Evolutionary conservation across 2,797 vertebrate genomes (phyloP), one percentile per base, ranked within the genome.

Genomic region (Alectoris magna): DNA sequence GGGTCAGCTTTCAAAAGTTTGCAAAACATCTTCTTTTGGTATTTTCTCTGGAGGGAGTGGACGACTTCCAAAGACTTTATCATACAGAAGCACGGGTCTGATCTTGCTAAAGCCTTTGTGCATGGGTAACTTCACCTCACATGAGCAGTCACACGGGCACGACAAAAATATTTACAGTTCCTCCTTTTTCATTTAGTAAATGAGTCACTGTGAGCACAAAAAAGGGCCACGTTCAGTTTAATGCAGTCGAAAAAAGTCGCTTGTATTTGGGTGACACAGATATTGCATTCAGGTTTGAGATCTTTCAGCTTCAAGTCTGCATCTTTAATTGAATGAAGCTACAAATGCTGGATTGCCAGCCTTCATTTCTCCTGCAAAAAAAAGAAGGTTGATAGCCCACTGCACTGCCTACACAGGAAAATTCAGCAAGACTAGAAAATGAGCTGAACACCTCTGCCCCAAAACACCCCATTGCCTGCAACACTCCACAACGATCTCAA

Each of bases 111-210:
- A 87, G 75, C 72, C 55, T 53, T 21, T 15, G 17, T 56, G 67
- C 41, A 67, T 17, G 55, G 73, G 8, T 81, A 91, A 93, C 18
- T 80, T 93, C 3, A 82, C 41, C 48, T 90, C 77, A 88, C 48
- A 49, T 34, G 51, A 95, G 64, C 0, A 87, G 78, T 87, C 86
- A 92, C 71, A 83, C 62, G 43, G n/a, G n/a, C 78, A 76, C 22
- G 62, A 85, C 53, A 74, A 79, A 90, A 91, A 58, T n/a, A 94
- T 62, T 87, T 87, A 74, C 49, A 90, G 86, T 94, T 96, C 86
- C 75, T 81, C 69, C 62, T 91, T 93, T 87, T 77, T 74, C 8
- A 1, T 75, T 58, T 69, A 87, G 62, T 79, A 88, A 84, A 78
- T 55, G 34, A 93, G 44, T 92, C 79, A 87, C 0, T 62, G n/a